Base-by-base conservation (phyloP, 2,113 vertebrate genomes). In the Nycticebus coucang region DNA sequence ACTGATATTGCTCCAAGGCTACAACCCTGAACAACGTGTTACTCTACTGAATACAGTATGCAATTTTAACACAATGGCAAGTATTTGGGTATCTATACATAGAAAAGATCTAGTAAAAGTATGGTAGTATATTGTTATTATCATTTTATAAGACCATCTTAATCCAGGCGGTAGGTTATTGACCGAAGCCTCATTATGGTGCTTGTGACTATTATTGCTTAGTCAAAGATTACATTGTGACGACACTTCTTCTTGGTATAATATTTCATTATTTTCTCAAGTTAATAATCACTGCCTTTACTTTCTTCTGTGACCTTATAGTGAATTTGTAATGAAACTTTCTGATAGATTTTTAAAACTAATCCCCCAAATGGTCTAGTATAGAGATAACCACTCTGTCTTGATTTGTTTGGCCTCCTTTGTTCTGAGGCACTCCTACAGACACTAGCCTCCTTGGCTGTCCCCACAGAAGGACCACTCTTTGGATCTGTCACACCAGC, bases 401-500 rank as follows among this genome's bases (percentile, higher is more conserved):
- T 41, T 57, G 14, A 18, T 60, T 59, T n/a, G 53, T 33, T 66
- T 33, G 17, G 0, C 50, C 35, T 53, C 17, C 19, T 19, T 59
- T 66, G 13, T 60, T 55, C 59, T 35, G 15, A 14, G 21, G 15
- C 53, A 57, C 17, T 85, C 17, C 15, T 80, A 2, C 19, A 19
- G 2, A 15, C 55, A 2, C 1, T 5, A 4, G 6, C 15, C 24
- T 5, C n/a, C 37, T 82, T 12, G 45, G 4, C 11, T 78, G 35
- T 17, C 50, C 45, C 21, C 50, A 50, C 0, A 1, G 12, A 26
- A 83, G 18, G n/a, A 21, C 12, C 13, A 18, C 2, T 9, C 4
- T 62, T 50, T 13, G 13, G 3, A 18, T 1, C 55, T 37, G 9
- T 71, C 41, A 17, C 21, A 6, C 3, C 0, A 1, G 14, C 45